Conservation (phyloP, 2,797 vertebrate genomes). For the Notamacropus eugenii region DNA sequence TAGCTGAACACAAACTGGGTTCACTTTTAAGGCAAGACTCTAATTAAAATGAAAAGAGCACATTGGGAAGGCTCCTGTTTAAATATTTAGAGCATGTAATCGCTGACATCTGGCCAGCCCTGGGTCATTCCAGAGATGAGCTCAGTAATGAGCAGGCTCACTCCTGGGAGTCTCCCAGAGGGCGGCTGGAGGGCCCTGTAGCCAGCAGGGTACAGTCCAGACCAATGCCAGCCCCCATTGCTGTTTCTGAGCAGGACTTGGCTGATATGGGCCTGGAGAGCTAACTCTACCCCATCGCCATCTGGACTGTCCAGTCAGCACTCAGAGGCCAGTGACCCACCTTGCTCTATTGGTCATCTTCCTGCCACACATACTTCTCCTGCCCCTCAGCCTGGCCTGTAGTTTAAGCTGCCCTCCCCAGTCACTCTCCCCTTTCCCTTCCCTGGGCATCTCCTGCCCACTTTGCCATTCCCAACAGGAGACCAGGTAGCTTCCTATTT, state of each 20-base stretch:
- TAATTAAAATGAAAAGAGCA: not conserved
- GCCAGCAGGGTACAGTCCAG: not conserved
- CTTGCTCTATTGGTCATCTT: not conserved
- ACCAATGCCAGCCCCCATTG: not conserved
- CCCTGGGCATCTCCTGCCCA: not conserved
- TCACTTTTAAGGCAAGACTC: not conserved
- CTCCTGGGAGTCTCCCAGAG: not conserved
- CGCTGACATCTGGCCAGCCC: not conserved
- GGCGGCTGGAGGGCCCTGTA: not conserved
- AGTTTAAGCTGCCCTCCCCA: not conserved
- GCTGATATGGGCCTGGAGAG: not conserved
- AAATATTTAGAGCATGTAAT: not conserved
- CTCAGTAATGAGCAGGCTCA: not conserved
- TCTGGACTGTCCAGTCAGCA: not conserved
- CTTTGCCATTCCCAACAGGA: not conserved
- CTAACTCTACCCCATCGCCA: not conserved
- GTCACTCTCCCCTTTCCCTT: not conserved
- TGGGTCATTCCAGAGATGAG: not conserved
- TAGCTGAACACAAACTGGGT: not conserved
- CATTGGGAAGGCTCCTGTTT: not conserved
- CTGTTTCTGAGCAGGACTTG: not conserved
- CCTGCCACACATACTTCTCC: not conserved
- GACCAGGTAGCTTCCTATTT: not conserved
- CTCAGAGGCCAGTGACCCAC: not conserved
- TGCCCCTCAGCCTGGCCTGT: not conserved